Conservation (phyloP, 1,140 invertebrate genomes). For the Drosophila takahashii region DNA sequence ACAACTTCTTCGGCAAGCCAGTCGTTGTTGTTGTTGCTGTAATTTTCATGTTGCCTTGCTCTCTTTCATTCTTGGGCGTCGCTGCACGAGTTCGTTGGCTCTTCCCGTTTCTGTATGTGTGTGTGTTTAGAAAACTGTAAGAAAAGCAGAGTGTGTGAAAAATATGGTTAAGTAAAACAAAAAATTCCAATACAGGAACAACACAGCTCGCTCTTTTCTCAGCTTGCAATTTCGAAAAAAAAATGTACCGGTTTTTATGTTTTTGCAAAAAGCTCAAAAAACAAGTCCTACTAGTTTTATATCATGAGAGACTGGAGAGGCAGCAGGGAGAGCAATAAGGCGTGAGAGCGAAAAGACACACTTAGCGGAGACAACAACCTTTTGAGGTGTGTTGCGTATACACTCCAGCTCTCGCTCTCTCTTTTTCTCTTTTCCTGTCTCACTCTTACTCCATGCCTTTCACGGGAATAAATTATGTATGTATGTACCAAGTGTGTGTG, state of each 20-base stretch:
- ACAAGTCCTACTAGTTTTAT: constrained; percentile 78
- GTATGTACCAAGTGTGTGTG: constrained; percentile 39
- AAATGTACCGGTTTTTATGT: constrained; percentile 75
- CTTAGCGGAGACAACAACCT: constrained; percentile 67
- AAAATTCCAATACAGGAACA: constrained; percentile 53
- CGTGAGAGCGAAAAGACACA: constrained; percentile 24
- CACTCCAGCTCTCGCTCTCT: constrained; percentile 31
- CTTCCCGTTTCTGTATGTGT: constrained; percentile 42
- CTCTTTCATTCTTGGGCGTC: constrained; percentile 80
- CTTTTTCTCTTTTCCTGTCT: constrained; percentile 43
- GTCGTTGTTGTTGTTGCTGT: constrained; percentile 64
- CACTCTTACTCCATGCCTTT: constrained; percentile 8
- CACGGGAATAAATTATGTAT: constrained; percentile 43
- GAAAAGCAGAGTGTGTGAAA: constrained; percentile 78
- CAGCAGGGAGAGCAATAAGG: constrained; percentile 32
- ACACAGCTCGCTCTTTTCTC: constrained; percentile 17
- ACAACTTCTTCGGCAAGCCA: constrained; percentile 57
- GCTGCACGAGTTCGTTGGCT: constrained; percentile 76
- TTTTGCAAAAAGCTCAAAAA: constrained; percentile 69
- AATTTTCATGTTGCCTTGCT: constrained; percentile 78
- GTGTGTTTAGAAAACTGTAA: constrained; percentile 80
- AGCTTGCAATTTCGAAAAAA: constrained; percentile 44
- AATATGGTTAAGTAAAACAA: constrained; percentile 70
- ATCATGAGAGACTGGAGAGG: constrained; percentile 6
- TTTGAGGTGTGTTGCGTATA: constrained; percentile 71